Conservation (phyloP, 2,888 invertebrate species). For the Myopa tessellatipennis region DNA sequence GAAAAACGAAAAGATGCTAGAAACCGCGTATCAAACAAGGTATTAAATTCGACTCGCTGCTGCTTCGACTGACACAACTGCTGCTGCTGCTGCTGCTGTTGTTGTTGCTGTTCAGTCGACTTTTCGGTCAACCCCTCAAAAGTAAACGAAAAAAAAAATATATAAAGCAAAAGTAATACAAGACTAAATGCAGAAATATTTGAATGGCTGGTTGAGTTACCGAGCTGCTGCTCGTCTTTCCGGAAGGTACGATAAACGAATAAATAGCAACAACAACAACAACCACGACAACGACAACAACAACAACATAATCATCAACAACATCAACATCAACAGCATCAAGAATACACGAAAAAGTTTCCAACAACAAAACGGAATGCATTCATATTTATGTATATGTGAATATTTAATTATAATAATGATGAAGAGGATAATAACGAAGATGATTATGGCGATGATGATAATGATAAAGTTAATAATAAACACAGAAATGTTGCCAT, state of each 20-base stretch:
- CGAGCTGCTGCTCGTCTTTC: constrained; percentile 19
- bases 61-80: constrained; percentile 21
- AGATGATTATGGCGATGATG: constrained; percentile 25
- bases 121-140: constrained; percentile 18
- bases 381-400: too few species aligned
- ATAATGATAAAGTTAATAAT: too few species aligned
- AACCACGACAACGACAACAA: not conserved
- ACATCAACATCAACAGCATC: not conserved
- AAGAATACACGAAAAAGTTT: not conserved
- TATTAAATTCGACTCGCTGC: constrained; percentile 31
- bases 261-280: not conserved
- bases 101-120: not conserved
- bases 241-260: constrained; percentile 24
- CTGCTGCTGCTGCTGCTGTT: constrained; percentile 3
- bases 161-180: too few species aligned
- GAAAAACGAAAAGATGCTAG: constrained; percentile 3
- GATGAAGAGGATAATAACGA: constrained; percentile 6
- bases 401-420: too few species aligned
- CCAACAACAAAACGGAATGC: too few species aligned
- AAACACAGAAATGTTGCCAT: too few species aligned
- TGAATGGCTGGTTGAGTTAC: too few species aligned
- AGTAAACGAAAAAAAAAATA: too few species aligned
- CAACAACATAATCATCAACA: not conserved
- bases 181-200: too few species aligned
- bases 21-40: constrained; percentile 8